Evolutionary conservation across 2,113 vertebrate species (phyloP).

Genomic region (Cairina moschata): DNA sequence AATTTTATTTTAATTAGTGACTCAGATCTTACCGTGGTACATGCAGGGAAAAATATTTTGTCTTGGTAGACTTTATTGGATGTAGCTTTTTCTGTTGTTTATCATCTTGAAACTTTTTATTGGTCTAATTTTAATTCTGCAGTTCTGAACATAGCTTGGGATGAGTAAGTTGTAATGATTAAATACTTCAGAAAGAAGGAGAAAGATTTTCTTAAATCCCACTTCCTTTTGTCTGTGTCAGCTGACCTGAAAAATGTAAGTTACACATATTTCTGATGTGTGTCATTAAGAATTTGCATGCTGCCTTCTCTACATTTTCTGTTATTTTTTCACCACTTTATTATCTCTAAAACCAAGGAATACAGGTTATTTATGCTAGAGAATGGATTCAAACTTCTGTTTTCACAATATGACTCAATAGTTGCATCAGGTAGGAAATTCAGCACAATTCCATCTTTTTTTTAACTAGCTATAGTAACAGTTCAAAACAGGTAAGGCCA

Average conservation of each 20-base stretch:
- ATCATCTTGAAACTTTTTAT: neutral
- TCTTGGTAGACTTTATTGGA: neutral
- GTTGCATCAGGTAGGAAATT: neutral
- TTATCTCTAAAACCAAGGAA: neutral
- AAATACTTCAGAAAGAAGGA: neutral
- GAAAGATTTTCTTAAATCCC: neutral
- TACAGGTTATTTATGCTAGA: neutral
- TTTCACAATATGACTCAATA: neutral
- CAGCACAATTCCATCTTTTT: neutral
- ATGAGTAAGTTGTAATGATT: neutral
- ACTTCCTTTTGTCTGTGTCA: neutral
- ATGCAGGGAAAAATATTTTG: fast-evolving
- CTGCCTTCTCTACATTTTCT: neutral
- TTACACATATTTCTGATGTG: neutral
- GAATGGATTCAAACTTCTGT: neutral
- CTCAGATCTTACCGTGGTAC: neutral
- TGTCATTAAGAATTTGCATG: neutral
- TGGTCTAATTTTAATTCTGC: neutral
- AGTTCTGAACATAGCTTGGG: neutral
- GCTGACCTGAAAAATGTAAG: neutral
- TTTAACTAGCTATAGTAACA: neutral
- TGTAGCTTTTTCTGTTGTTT: neutral
- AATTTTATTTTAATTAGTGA: neutral
- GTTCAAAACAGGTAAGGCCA: neutral
- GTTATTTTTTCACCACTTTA: neutral